Percentiles rank a stretch among this genome's conserved stretches.
Evolutionary conservation across 37 sponge, comb jelly and placozoan genomes (phyloP).

Genomic region (Aplysina aerophoba): DNA sequence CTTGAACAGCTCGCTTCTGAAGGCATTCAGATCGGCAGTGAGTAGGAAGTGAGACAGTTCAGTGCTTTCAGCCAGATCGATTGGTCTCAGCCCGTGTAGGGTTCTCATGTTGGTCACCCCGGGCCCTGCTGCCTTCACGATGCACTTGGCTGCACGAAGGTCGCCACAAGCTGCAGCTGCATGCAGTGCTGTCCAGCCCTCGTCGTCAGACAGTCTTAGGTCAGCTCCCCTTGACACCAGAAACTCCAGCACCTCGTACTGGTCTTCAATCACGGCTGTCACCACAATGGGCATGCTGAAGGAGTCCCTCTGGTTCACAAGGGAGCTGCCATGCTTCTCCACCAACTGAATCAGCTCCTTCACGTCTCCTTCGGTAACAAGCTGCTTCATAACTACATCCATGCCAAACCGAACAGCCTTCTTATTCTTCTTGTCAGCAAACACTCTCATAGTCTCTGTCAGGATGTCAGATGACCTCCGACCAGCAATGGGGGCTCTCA

Average conservation of each 20-base stretch:
- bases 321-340: conserved; percentile 25
- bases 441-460: background rate
- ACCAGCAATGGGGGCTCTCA: background rate
- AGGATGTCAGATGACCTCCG: conserved; percentile 23
- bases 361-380: conserved; percentile 66
- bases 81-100: conserved; percentile 64
- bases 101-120: conserved; percentile 44
- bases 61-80: conserved; percentile 65
- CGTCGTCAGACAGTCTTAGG: conserved; percentile 45
- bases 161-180: conserved; percentile 74
- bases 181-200: conserved; percentile 74
- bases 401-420: conserved; percentile 65
- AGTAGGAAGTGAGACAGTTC: conserved; percentile 69
- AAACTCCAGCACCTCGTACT: conserved; percentile 45
- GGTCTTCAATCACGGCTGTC: conserved; percentile 69
- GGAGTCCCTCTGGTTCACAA: conserved; percentile 60
- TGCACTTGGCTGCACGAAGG: conserved; percentile 57
- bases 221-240: conserved; percentile 69
- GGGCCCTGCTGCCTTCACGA: conserved; percentile 25
- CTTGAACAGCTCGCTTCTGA: background rate
- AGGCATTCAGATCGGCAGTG: conserved; percentile 49
- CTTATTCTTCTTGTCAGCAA: conserved; percentile 22
- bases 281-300: conserved; percentile 65
- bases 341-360: conserved; percentile 61
- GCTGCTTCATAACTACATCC: conserved; percentile 64